Conservation (phyloP, 2,888 invertebrate genomes). For the Argyresthia goedartella region DNA sequence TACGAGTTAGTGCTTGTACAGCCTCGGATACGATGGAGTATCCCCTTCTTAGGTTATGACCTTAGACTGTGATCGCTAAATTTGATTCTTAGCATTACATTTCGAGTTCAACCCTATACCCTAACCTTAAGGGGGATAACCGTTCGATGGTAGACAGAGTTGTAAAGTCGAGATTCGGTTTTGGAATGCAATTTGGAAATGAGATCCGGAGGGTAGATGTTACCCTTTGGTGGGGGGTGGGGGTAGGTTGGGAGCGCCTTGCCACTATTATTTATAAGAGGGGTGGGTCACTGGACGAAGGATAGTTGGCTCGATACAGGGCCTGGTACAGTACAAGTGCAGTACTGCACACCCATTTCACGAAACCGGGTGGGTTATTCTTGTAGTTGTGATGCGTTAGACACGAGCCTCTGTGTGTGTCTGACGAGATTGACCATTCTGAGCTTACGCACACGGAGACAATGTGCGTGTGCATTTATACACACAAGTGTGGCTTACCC, state of each 20-base stretch:
- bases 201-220: constrained; percentile 58
- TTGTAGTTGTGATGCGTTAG: no score
- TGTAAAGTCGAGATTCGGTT: constrained; percentile 65
- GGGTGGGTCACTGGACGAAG: constrained; percentile 55
- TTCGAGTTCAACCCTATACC: constrained; percentile 22
- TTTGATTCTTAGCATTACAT: constrained; percentile 25
- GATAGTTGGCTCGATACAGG: constrained; percentile 40
- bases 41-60: constrained; percentile 60
- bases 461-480: no score
- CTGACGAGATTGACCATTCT: no score
- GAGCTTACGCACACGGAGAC: no score
- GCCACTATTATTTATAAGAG: constrained; percentile 71
- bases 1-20: constrained; percentile 67
- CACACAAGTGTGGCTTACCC: no score
- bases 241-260: constrained; percentile 36
- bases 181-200: constrained; percentile 69
- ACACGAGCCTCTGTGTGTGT: no score
- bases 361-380: no score
- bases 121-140: constrained; percentile 23
- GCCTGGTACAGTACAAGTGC: constrained; percentile 6
- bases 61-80: constrained; percentile 44
- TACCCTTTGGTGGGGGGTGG: constrained; percentile 55
- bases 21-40: constrained; percentile 24
- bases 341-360: background rate
- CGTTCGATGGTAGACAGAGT: constrained; percentile 17